Conservation (phyloP, 2,797 vertebrate species). For the Macropus fuliginosus region DNA sequence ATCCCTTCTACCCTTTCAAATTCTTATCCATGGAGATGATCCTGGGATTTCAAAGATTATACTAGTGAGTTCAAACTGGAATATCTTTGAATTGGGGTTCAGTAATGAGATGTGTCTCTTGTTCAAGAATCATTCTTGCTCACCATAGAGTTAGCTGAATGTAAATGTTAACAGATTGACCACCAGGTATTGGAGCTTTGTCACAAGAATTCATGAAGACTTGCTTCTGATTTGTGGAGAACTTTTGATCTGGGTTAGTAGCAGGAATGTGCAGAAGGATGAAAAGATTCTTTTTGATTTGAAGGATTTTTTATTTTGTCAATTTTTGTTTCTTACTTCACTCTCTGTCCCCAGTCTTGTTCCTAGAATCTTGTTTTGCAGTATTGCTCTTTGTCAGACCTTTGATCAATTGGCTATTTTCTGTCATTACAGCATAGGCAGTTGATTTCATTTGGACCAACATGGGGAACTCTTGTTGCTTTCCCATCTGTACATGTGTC, state of each 20-base stretch:
- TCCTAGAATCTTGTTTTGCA: constrained; percentile 79
- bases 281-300: not conserved
- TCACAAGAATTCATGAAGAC: not conserved
- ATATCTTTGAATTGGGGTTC: not conserved
- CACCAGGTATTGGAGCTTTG: not conserved
- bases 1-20: not conserved
- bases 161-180: not conserved
- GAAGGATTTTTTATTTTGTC: constrained; percentile 63
- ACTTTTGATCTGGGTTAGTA: not conserved
- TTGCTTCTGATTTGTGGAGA: not conserved
- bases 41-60: not conserved
- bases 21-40: not conserved
- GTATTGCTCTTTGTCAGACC: constrained; percentile 85
- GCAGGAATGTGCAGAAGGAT: not conserved
- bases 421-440: constrained; percentile 85
- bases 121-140: not conserved
- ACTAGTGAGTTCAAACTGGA: not conserved
- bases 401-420: constrained; percentile 87
- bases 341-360: constrained; percentile 81
- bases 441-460: constrained; percentile 79
- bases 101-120: not conserved
- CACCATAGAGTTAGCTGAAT: not conserved
- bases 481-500: constrained; percentile 86
- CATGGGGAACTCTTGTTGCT: constrained; percentile 82
- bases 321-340: constrained; percentile 72